phyloP scores from a whole-genome alignment of 2,113 vertebrate genomes.

The Paralichthys olivaceus region DNA sequence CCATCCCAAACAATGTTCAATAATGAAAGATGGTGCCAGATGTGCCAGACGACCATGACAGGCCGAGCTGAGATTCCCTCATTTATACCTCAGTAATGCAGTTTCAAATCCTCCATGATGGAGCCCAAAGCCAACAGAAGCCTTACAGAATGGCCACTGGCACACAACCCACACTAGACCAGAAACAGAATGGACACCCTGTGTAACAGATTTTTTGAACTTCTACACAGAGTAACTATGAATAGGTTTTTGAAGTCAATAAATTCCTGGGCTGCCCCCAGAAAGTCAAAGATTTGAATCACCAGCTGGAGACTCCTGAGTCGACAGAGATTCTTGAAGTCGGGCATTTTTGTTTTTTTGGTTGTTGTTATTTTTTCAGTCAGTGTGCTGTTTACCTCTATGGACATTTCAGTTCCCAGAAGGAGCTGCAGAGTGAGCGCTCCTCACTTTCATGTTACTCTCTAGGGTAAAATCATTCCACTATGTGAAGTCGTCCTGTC shows the following conservation, averaged over 20 bases:
- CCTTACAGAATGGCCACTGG: background rate
- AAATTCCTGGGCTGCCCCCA: background rate
- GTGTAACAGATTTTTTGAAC: background rate
- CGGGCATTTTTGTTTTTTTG: background rate
- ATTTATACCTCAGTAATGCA: conserved; percentile 49
- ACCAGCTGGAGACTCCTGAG: background rate
- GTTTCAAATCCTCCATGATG: conserved; percentile 55
- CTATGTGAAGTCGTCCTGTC: background rate
- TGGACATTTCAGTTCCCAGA: background rate
- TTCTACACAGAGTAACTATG: background rate
- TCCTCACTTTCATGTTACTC: background rate
- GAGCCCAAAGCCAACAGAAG: conserved; percentile 20
- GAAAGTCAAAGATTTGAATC: background rate
- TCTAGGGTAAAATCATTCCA: background rate
- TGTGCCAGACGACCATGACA: conserved; percentile 45
- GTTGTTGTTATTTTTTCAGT: background rate
- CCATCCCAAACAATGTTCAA: conserved; percentile 49
- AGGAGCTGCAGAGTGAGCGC: background rate
- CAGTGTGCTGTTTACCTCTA: background rate
- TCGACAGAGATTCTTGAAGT: background rate
- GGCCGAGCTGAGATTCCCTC: conserved; percentile 41
- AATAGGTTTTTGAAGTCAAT: background rate
- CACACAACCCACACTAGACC: conserved; percentile 6
- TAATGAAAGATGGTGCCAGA: conserved; percentile 42
- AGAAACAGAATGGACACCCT: background rate